Conservation (phyloP, 1,140 invertebrate species). For the Rhyacophila brunnea region DNA sequence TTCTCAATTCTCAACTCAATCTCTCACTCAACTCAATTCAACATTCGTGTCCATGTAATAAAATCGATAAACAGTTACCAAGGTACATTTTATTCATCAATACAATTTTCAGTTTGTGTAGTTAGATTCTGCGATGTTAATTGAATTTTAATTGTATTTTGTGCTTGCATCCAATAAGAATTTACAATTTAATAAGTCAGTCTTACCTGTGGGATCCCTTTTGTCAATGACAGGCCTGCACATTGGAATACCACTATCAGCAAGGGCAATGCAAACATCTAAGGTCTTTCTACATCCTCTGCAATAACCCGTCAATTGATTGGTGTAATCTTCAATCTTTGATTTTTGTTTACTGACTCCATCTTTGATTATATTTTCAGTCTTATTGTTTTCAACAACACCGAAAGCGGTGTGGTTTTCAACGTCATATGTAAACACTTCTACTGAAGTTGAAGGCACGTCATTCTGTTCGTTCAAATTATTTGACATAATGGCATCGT, state of each 20-base stretch:
- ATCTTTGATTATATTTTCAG: conserved; percentile 23
- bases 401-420: conserved; percentile 1
- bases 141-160: too few species aligned
- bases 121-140: too few species aligned
- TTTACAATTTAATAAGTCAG: conserved; percentile 25
- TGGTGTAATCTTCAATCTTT: conserved; percentile 14
- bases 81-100: too few species aligned
- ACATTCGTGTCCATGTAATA: too few species aligned
- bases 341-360: conserved; percentile 5
- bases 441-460: not conserved
- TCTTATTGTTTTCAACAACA: conserved; percentile 24
- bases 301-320: conserved; percentile 40
- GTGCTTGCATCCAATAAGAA: too few species aligned
- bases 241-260: conserved; percentile 59
- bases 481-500: too few species aligned
- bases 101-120: too few species aligned
- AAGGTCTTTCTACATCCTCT: conserved; percentile 49
- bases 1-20: too few species aligned
- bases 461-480: too few species aligned
- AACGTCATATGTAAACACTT: not conserved
- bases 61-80: too few species aligned
- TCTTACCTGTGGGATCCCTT: conserved; percentile 62
- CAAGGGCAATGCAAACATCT: conserved; percentile 66
- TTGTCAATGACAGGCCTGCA: conserved; percentile 60
- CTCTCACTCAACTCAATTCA: too few species aligned